Conservation (phyloP, 2,797 vertebrate genomes). For the Huso huso region DNA sequence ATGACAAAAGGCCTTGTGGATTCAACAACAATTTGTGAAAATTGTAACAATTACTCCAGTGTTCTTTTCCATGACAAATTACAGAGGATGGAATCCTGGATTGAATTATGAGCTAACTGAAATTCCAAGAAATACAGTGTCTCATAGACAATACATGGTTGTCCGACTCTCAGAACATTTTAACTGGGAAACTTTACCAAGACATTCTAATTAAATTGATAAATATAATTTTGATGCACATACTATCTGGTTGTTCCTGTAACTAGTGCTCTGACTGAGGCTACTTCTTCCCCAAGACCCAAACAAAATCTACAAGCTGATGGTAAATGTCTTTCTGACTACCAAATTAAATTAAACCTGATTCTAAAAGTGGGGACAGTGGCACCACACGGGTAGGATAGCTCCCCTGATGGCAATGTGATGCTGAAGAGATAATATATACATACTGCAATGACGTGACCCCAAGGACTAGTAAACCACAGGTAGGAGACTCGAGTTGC, state of each 20-base stretch:
- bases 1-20: constrained; percentile 37
- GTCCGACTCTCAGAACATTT: not conserved
- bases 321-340: too few species aligned
- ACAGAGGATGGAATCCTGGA: constrained; percentile 23
- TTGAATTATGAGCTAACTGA: not conserved
- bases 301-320: not conserved
- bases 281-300: constrained; percentile 10
- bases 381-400: too few species aligned
- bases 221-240: constrained; percentile 17
- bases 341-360: too few species aligned
- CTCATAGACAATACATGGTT: constrained; percentile 8
- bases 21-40: constrained; percentile 30
- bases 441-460: too few species aligned
- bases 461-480: too few species aligned
- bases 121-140: constrained; percentile 9
- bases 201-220: constrained; percentile 17
- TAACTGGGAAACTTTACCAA: constrained; percentile 10
- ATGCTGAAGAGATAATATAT: too few species aligned
- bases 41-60: constrained; percentile 31
- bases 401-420: too few species aligned
- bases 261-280: not conserved
- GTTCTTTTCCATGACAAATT: constrained; percentile 29
- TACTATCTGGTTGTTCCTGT: not conserved
- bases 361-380: too few species aligned
- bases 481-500: too few species aligned